A percentile compares a stretch with the other conserved stretches of the same genome.
Conservation (phyloP, 1,140 invertebrate genomes). For the Nasonia giraulti region DNA sequence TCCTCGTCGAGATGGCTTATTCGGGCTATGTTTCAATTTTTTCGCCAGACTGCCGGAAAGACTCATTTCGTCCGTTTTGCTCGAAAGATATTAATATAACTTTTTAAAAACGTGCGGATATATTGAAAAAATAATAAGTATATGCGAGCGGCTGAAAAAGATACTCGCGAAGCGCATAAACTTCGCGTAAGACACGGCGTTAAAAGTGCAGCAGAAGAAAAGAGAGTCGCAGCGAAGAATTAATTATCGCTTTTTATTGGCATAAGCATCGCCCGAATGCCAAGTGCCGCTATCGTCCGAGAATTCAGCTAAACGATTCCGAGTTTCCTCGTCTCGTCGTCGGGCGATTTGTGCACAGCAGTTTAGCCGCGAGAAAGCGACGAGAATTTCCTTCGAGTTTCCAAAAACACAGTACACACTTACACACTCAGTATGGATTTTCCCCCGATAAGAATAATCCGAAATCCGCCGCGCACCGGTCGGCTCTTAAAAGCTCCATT, state of each 20-base stretch:
- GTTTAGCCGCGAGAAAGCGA: not conserved
- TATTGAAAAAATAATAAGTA: too few relatives aligned
- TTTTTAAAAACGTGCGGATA: too few relatives aligned
- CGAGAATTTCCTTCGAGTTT: not conserved
- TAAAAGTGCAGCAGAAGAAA: not conserved
- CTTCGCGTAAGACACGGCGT: not conserved
- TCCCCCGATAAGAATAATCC: not conserved
- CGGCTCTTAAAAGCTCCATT: not conserved
- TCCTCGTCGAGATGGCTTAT: not conserved
- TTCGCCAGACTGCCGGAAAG: not conserved
- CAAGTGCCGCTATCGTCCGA: not conserved
- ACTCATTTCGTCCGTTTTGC: not conserved
- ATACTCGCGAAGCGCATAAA: not conserved
- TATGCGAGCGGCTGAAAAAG: not conserved
- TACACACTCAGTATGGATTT: not conserved
- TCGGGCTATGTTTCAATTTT: not conserved
- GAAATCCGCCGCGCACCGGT: not conserved
- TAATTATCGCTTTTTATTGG: not conserved
- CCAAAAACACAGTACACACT: not conserved
- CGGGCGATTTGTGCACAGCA: not conserved
- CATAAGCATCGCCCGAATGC: not conserved
- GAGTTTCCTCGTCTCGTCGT: too few relatives aligned
- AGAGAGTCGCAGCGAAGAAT: not conserved
- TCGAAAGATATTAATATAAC: too few relatives aligned
- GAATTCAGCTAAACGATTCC: not conserved